A percentile compares a stretch with the other conserved stretches of the same genome.
Conservation (phyloP, 1,140 invertebrate genomes). For the Drosophila watanabei region DNA sequence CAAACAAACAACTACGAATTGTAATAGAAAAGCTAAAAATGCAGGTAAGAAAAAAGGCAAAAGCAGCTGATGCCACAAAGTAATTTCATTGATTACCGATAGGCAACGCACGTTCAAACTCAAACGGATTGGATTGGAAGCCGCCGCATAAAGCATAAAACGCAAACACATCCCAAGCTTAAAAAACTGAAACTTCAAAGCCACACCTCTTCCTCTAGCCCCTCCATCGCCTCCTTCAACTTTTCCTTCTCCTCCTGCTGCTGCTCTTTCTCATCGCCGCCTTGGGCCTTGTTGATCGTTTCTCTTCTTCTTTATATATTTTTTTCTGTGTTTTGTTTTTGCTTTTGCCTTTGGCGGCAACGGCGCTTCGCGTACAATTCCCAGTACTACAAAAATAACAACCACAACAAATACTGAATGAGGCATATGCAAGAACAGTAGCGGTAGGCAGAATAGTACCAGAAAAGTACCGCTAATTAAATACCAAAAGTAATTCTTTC, state of each 20-base stretch:
- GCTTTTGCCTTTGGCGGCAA: conserved; percentile 64
- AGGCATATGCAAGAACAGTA: conserved; percentile 42
- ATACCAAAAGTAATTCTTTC: no score
- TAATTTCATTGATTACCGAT: conserved; percentile 84
- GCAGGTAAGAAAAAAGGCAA: conserved; percentile 57
- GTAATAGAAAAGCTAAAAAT: conserved; percentile 55
- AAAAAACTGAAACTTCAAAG: conserved; percentile 21
- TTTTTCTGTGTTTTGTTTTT: conserved; percentile 54
- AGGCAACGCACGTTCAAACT: conserved; percentile 76
- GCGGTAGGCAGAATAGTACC: background rate
- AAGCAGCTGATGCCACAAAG: conserved; percentile 77
- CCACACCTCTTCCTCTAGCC: conserved; percentile 35
- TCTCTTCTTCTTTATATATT: conserved; percentile 16
- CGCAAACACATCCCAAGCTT: conserved; percentile 29
- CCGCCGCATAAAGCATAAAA: conserved; percentile 47
- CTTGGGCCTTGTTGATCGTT: conserved; percentile 20
- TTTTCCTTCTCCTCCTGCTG: background rate
- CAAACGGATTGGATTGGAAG: conserved; percentile 66
- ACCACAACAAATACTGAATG: conserved; percentile 62
- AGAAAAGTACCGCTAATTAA: background rate
- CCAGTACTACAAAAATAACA: conserved; percentile 37
- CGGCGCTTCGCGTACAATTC: conserved; percentile 79
- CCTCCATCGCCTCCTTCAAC: background rate
- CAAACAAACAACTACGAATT: conserved; percentile 34
- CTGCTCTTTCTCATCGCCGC: conserved; percentile 1